A percentile compares a stretch with the other conserved stretches of the same genome.
Evolutionary conservation across 2,888 invertebrate species (phyloP).

Genomic region (Diadromus collaris): DNA sequence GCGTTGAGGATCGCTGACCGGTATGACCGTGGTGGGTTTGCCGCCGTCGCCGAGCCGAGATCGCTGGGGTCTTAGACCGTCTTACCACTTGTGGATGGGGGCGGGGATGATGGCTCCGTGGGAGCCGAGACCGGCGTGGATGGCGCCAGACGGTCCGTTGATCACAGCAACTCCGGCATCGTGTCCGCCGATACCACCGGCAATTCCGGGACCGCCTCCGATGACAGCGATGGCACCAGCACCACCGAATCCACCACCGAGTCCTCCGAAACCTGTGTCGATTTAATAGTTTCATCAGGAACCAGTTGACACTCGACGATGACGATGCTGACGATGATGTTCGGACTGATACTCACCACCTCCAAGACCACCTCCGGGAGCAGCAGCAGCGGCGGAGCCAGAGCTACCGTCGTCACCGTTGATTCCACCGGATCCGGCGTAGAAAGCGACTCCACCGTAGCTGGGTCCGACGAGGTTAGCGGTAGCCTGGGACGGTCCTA

Average conservation of each 20-base stretch:
- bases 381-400: constrained; percentile 78
- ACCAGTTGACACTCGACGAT: background rate
- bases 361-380: constrained; percentile 72
- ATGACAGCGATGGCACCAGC: constrained; percentile 79
- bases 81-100: constrained; percentile 77
- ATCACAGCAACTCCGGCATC: constrained; percentile 80
- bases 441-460: constrained; percentile 78
- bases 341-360: constrained; percentile 24
- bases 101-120: constrained; percentile 80
- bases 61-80: constrained; percentile 78
- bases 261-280: constrained; percentile 53
- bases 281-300: background rate
- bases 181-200: constrained; percentile 78
- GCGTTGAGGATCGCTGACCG: constrained; percentile 78
- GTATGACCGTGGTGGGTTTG: constrained; percentile 79
- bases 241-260: constrained; percentile 70
- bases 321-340: background rate
- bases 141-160: constrained; percentile 80
- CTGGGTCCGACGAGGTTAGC: constrained; percentile 79
- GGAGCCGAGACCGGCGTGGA: constrained; percentile 79
- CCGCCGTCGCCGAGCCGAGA: constrained; percentile 80
- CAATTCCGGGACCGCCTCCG: constrained; percentile 76
- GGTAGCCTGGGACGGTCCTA: constrained; percentile 78
- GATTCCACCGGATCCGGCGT: constrained; percentile 78
- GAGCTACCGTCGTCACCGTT: constrained; percentile 80